Percentiles rank a stretch among this genome's conserved stretches.
These are phyloP conservation scores for Alosa sapidissima DNA, from an alignment of 2,797 vertebrate species.

Conservation along the genomic window DNA sequence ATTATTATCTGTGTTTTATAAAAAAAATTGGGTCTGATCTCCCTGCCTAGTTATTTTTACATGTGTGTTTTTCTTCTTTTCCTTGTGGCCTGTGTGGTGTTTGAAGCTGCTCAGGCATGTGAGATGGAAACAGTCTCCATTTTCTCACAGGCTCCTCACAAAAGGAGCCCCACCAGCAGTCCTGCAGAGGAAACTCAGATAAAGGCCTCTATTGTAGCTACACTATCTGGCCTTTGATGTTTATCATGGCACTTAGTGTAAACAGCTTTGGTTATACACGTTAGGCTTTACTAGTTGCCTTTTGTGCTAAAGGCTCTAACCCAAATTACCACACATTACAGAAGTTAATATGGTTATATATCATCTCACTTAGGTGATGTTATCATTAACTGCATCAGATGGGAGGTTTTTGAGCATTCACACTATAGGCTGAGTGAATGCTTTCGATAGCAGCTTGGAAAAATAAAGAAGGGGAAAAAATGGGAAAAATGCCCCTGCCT, in stretches of 20 bases:
- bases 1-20: not conserved
- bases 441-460: not conserved
- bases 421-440: not conserved
- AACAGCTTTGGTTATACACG: slow-evolving; percentile 35
- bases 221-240: slow-evolving; percentile 38
- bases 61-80: slow-evolving; percentile 1
- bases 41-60: not conserved
- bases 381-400: not conserved
- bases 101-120: not conserved
- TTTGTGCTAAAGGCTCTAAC: slow-evolving; percentile 18
- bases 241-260: slow-evolving; percentile 38
- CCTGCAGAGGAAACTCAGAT: slow-evolving; percentile 42
- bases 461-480: not conserved
- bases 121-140: slow-evolving; percentile 18
- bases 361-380: not conserved
- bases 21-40: not conserved
- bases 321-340: not conserved
- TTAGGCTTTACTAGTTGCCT: slow-evolving; percentile 10
- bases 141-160: slow-evolving; percentile 39
- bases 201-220: slow-evolving; percentile 37
- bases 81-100: slow-evolving; percentile 6
- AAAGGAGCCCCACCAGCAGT: slow-evolving; percentile 18
- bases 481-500: not conserved
- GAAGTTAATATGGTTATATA: slow-evolving; percentile 1
- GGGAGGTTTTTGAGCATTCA: not conserved